Evolutionary conservation across 2,113 vertebrate species (phyloP), one percentile per base, ranked within the genome.

Genomic region (Perccottus glenii): DNA sequence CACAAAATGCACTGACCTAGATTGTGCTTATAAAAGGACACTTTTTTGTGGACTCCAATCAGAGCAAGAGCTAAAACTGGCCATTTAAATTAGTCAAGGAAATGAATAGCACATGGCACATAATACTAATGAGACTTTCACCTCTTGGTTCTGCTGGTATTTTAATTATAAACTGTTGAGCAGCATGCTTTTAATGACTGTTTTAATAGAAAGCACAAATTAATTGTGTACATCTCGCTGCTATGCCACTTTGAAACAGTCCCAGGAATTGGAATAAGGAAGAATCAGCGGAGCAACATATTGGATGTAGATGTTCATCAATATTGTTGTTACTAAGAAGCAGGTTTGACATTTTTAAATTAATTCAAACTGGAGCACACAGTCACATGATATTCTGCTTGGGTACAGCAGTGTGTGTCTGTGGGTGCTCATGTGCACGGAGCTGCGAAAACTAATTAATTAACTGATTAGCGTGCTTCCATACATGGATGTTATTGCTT

Each of bases 201-300:
- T 88, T 90, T 90, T 90, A 91, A 89, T 89, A 84, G 84, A 89
- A 87, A 74, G 63, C 60, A 50, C 78, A 88, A 82, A 88, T 89
- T 83, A 89, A 90, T 84, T 84, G 74, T 55, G 77, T 83, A 82
- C 81, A 79, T 78, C 73, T 67, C n/a, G 63, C 53, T 65, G 67
- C 75, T 67, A 64, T 55, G 64, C 70, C 71, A 56, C 67, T 59
- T 50, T 82, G 68, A 73, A 89, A 86, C 55, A 61, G 67, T 85
- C 60, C 33, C 32, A 78, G 84, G 86, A 89, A 86, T 78, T 70
- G 73, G 76, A 88, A 91, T 89, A 89, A 93, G 86, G 83, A 87
- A 89, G 83, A 91, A 89, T 90, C 90, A 91, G 91, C 89, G 83
- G 78, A 90, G 89, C 87, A 88, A 87, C 84, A 87, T 88, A 91